Evolutionary conservation across 2,888 invertebrate genomes (phyloP).

Genomic region (Atrina japonica): DNA sequence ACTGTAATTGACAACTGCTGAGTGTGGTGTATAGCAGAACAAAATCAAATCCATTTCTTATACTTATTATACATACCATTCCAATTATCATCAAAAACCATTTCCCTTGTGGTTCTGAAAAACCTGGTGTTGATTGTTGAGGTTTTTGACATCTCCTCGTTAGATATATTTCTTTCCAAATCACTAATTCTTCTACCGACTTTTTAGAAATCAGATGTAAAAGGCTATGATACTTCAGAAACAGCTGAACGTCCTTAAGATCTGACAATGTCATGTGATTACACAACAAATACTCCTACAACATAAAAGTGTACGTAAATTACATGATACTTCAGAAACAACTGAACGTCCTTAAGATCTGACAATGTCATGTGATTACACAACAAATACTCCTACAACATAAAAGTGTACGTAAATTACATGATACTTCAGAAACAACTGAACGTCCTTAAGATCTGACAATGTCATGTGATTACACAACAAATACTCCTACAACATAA

Average conservation of each 20-base stretch:
- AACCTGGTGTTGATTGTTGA: constrained; percentile 63
- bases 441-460: too few species aligned
- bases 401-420: too few species aligned
- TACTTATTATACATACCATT: too few species aligned
- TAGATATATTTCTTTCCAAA: constrained; percentile 80
- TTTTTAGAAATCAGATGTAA: constrained; percentile 81
- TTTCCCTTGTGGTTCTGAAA: constrained; percentile 70
- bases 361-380: too few species aligned
- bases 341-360: background rate
- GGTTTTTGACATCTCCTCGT: constrained; percentile 57
- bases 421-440: too few species aligned
- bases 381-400: too few species aligned
- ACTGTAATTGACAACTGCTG: too few species aligned
- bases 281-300: constrained; percentile 87
- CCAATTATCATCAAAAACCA: constrained; percentile 78
- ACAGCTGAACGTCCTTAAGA: constrained; percentile 88
- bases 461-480: too few species aligned
- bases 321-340: background rate
- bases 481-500: too few species aligned
- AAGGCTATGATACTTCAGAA: constrained; percentile 88
- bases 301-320: constrained; percentile 15
- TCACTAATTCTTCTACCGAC: constrained; percentile 73
- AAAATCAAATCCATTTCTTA: too few species aligned
- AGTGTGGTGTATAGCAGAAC: too few species aligned
- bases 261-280: constrained; percentile 90